phyloP scores from a whole-genome alignment of 2,888 invertebrate species.

The Cactoblastis cactorum region DNA sequence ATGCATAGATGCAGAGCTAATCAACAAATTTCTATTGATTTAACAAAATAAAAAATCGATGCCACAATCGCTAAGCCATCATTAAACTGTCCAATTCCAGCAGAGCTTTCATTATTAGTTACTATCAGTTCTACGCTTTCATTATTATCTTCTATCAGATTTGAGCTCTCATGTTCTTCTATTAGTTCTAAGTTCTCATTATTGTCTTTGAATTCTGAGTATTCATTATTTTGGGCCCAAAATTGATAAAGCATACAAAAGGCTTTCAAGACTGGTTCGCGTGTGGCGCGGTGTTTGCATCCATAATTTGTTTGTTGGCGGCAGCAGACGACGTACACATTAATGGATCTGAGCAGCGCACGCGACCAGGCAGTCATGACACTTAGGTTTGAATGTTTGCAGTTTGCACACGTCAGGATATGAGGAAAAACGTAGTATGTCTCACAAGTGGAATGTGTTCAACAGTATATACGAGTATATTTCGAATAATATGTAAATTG shows the following conservation, averaged over 20 bases:
- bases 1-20: too few relatives aligned
- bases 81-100: too few relatives aligned
- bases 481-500: too few relatives aligned
- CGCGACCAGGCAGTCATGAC: slow-evolving; percentile 57
- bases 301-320: slow-evolving; percentile 77
- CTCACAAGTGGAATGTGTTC: not conserved
- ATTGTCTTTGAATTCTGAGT: not conserved
- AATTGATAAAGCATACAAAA: slow-evolving; percentile 75
- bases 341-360: slow-evolving; percentile 68
- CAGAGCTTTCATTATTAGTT: too few relatives aligned
- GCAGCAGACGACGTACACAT: slow-evolving; percentile 69
- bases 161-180: too few relatives aligned
- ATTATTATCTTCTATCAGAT: too few relatives aligned
- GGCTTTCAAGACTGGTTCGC: slow-evolving; percentile 69
- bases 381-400: slow-evolving; percentile 23
- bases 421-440: not conserved
- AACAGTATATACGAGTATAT: too few relatives aligned
- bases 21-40: too few relatives aligned
- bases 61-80: too few relatives aligned
- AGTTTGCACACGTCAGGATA: slow-evolving; percentile 15
- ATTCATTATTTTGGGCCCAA: slow-evolving; percentile 25
- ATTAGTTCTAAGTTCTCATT: too few relatives aligned
- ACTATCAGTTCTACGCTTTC: too few relatives aligned
- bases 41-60: too few relatives aligned
- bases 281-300: slow-evolving; percentile 77